Evolutionary conservation across 1,140 invertebrate genomes (phyloP).

Genomic region (Wiebesia pumilae): DNA sequence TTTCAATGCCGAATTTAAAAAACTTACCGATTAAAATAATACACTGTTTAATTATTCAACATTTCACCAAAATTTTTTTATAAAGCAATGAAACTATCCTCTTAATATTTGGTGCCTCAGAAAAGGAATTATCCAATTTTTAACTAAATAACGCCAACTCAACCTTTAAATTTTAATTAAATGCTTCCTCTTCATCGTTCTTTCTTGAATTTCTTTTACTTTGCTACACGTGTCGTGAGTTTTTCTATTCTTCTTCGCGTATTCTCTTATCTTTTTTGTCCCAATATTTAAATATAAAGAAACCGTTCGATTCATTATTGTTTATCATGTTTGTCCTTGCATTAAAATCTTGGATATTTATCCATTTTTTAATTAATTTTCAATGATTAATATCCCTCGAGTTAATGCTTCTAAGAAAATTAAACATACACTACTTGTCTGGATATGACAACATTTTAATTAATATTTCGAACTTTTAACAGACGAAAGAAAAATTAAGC

Average conservation of each 20-base stretch:
- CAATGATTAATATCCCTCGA: neutral
- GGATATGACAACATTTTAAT: neutral
- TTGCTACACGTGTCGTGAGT: neutral
- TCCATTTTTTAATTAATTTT: neutral
- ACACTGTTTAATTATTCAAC: too few species aligned
- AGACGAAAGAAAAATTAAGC: neutral
- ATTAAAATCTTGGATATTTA: neutral
- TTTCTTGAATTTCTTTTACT: neutral
- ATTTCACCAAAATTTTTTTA: too few species aligned
- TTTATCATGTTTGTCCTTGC: neutral
- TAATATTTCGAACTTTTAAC: neutral
- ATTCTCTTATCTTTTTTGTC: neutral
- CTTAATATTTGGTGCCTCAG: too few species aligned
- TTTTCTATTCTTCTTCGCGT: slow-evolving; percentile 1
- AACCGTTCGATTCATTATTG: neutral
- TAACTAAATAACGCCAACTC: slow-evolving; percentile 13
- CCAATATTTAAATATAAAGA: neutral
- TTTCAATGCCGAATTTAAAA: too few species aligned
- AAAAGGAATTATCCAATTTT: neutral
- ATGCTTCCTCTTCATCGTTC: neutral
- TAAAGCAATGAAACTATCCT: too few species aligned
- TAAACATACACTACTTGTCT: neutral
- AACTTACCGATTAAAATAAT: too few species aligned
- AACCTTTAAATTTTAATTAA: slow-evolving; percentile 33
- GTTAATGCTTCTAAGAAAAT: neutral